These are phyloP conservation scores for Hemistola chrysoprasaria DNA, from an alignment of 2,888 invertebrate species.

Conservation along the genomic window DNA sequence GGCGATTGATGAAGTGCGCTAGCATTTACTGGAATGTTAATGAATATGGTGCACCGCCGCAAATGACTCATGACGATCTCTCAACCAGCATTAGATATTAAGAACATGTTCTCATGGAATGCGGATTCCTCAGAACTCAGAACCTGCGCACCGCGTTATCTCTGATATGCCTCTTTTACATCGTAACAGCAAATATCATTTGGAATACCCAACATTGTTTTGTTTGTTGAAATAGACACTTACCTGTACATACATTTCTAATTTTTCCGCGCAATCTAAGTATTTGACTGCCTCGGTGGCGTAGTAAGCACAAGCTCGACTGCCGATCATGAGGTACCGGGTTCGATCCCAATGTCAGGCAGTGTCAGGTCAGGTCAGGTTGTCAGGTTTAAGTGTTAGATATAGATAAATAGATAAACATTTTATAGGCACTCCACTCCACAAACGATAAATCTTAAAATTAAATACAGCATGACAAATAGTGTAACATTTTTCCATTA, in stretches of 20 bases:
- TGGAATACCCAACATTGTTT: conserved; percentile 17
- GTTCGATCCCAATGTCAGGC: too few relatives aligned
- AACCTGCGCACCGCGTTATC: conserved; percentile 55
- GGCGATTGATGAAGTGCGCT: conserved; percentile 51
- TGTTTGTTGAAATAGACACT: conserved; percentile 7
- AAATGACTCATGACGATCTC: conserved; percentile 56
- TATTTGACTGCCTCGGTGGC: too few relatives aligned
- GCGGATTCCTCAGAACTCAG: conserved; percentile 60
- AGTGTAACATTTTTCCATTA: too few relatives aligned
- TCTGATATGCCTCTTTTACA: conserved; percentile 29
- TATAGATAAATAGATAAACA: too few relatives aligned
- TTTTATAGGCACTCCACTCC: too few relatives aligned
- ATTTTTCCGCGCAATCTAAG: too few relatives aligned
- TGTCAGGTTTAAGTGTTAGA: too few relatives aligned
- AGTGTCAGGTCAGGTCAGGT: too few relatives aligned
- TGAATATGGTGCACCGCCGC: conserved; percentile 67
- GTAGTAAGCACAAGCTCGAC: too few relatives aligned
- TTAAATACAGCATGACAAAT: too few relatives aligned
- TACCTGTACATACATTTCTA: not conserved
- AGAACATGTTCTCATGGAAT: conserved; percentile 72
- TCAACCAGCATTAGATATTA: conserved; percentile 48
- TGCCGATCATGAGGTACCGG: too few relatives aligned
- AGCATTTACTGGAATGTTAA: conserved; percentile 68
- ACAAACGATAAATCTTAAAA: too few relatives aligned
- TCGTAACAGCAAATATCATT: conserved; percentile 22